Conservation (phyloP, 2,888 invertebrate genomes). For the Cataglyphis altisquamis region DNA sequence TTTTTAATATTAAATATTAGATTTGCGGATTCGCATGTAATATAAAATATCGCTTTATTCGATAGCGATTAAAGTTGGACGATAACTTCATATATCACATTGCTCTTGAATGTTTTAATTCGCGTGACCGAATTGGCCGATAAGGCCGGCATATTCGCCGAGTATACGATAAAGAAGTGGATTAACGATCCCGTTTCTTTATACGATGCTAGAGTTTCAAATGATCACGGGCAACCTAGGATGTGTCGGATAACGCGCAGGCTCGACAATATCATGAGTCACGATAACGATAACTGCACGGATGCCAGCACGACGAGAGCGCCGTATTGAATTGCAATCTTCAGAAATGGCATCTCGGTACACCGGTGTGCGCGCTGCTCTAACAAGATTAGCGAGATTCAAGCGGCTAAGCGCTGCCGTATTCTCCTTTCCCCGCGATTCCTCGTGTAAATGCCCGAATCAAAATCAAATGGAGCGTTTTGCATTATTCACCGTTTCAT, state of each 20-base stretch:
- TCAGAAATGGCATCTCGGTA: slow-evolving; percentile 61
- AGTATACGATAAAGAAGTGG: slow-evolving; percentile 62
- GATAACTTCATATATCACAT: slow-evolving; percentile 31
- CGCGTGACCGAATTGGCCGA: slow-evolving; percentile 58
- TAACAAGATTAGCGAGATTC: slow-evolving; percentile 56
- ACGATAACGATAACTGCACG: slow-evolving; percentile 73
- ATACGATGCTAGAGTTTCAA: slow-evolving; percentile 65
- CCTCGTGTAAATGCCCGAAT: slow-evolving; percentile 22
- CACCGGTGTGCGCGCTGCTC: slow-evolving; percentile 28
- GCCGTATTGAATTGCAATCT: slow-evolving; percentile 74
- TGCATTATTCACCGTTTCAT: slow-evolving; percentile 15
- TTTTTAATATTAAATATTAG: neutral
- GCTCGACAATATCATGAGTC: slow-evolving; percentile 70
- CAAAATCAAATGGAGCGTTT: slow-evolving; percentile 38
- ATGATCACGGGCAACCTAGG: slow-evolving; percentile 58
- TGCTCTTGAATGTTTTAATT: slow-evolving; percentile 36
- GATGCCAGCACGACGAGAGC: slow-evolving; percentile 61
- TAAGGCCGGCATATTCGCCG: slow-evolving; percentile 57
- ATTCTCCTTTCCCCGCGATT: slow-evolving; percentile 43
- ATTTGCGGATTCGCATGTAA: neutral
- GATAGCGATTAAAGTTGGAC: neutral
- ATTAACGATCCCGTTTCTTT: slow-evolving; percentile 73
- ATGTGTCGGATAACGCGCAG: slow-evolving; percentile 62
- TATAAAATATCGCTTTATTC: neutral
- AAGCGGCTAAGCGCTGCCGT: slow-evolving; percentile 13